phyloP scores from a whole-genome alignment of 2,888 invertebrate genomes.

The Acronicta leporina region DNA sequence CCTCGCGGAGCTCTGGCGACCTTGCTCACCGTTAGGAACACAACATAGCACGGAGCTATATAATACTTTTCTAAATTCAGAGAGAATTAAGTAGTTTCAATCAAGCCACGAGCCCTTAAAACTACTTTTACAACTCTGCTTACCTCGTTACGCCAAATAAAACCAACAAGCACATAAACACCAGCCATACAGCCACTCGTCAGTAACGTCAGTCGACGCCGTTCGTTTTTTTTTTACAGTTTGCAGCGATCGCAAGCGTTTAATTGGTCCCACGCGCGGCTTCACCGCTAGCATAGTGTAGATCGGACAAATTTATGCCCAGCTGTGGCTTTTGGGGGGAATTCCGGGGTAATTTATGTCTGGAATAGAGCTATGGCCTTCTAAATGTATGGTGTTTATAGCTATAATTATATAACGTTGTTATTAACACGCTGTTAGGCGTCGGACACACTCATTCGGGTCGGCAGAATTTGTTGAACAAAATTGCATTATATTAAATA shows the following conservation, averaged over 20 bases:
- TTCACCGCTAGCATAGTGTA: conserved; percentile 27
- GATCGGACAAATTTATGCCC: conserved; percentile 44
- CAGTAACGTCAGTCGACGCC: conserved; percentile 32
- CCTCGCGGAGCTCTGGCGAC: no score
- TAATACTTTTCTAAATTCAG: no score
- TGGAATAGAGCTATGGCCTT: background rate
- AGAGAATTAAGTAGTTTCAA: no score
- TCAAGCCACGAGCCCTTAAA: no score
- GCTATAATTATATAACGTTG: background rate
- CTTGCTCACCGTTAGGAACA: no score
- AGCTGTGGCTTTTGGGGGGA: conserved; percentile 19
- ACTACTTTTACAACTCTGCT: background rate
- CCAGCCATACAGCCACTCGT: conserved; percentile 14
- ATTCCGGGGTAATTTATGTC: conserved; percentile 25
- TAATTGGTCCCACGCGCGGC: conserved; percentile 43
- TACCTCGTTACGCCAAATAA: background rate
- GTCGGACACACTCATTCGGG: no score
- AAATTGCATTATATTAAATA: no score
- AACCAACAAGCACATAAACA: conserved; percentile 1
- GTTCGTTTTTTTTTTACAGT: conserved; percentile 35
- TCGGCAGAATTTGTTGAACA: no score
- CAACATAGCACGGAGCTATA: no score
- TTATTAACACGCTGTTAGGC: background rate
- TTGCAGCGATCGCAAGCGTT: conserved; percentile 30
- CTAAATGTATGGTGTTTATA: conserved; percentile 12